Evolutionary conservation across 2,888 invertebrate genomes (phyloP).

Genomic region (Callosobruchus maculatus): DNA sequence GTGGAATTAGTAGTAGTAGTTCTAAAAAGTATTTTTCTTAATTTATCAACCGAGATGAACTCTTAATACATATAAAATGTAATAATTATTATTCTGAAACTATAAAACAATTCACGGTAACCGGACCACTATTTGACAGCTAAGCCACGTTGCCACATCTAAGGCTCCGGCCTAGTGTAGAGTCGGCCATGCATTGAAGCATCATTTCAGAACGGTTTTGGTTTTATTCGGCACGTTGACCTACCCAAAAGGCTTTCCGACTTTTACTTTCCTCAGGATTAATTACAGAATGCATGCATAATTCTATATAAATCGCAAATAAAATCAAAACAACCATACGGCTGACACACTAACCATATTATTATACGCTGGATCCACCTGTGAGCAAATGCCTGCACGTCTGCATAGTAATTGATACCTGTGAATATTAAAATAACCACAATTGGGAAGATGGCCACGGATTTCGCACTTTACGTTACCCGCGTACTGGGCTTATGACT

Average conservation of each 20-base stretch:
- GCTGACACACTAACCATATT: neutral
- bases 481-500: neutral
- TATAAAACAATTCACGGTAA: too few species aligned
- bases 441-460: neutral
- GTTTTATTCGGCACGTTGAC: neutral
- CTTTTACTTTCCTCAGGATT: neutral
- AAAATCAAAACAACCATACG: neutral
- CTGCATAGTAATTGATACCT: neutral
- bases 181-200: neutral
- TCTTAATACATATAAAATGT: too few species aligned
- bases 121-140: too few species aligned
- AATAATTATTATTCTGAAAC: too few species aligned
- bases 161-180: too few species aligned
- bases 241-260: neutral
- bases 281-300: neutral
- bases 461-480: neutral
- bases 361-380: neutral
- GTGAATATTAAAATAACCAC: neutral
- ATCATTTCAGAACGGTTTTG: neutral
- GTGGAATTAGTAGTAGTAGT: too few species aligned
- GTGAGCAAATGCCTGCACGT: neutral
- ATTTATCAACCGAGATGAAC: too few species aligned
- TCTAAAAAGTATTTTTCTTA: too few species aligned
- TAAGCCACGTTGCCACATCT: too few species aligned
- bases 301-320: neutral